phyloP scores from a whole-genome alignment of 2,797 vertebrate genomes.

The Xyrichtys novacula region DNA sequence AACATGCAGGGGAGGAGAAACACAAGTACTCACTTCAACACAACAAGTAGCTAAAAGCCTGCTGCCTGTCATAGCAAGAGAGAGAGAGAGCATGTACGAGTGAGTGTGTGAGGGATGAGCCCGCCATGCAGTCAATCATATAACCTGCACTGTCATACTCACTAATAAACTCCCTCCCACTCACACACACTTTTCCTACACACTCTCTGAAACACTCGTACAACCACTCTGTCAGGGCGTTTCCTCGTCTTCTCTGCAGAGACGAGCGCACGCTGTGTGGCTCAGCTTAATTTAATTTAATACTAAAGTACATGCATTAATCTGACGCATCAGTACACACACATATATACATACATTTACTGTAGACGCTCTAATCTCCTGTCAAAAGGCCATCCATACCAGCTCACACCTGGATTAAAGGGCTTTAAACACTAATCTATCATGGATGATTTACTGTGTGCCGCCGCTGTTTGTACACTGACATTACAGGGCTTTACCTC shows the following conservation, averaged over 20 bases:
- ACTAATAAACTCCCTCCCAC: slow-evolving; percentile 40
- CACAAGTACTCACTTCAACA: slow-evolving; percentile 43
- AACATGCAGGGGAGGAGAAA: slow-evolving; percentile 47
- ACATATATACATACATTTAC: slow-evolving; percentile 16
- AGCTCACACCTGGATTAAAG: slow-evolving; percentile 69
- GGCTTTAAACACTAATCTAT: slow-evolving; percentile 60
- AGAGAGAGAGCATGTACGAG: slow-evolving; percentile 7
- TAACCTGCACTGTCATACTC: slow-evolving; percentile 60
- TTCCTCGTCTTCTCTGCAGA: slow-evolving; percentile 48
- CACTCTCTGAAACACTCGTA: neutral
- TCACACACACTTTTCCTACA: slow-evolving; percentile 8
- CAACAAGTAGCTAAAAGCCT: slow-evolving; percentile 34
- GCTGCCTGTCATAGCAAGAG: neutral
- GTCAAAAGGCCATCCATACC: slow-evolving; percentile 55
- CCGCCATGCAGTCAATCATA: slow-evolving; percentile 39
- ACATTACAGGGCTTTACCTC: slow-evolving; percentile 20
- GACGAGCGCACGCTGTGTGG: slow-evolving; percentile 14
- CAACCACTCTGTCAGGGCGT: slow-evolving; percentile 55
- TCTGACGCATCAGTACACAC: slow-evolving; percentile 50
- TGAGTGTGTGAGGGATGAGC: slow-evolving; percentile 13
- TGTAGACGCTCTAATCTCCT: slow-evolving; percentile 57
- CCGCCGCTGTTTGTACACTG: slow-evolving; percentile 50
- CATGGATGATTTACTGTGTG: slow-evolving; percentile 49
- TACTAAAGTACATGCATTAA: slow-evolving; percentile 62
- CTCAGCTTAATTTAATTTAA: slow-evolving; percentile 56